These are phyloP conservation scores for Luehdorfia chinensis DNA, from an alignment of 1,140 invertebrate genomes.

Conservation along the genomic window DNA sequence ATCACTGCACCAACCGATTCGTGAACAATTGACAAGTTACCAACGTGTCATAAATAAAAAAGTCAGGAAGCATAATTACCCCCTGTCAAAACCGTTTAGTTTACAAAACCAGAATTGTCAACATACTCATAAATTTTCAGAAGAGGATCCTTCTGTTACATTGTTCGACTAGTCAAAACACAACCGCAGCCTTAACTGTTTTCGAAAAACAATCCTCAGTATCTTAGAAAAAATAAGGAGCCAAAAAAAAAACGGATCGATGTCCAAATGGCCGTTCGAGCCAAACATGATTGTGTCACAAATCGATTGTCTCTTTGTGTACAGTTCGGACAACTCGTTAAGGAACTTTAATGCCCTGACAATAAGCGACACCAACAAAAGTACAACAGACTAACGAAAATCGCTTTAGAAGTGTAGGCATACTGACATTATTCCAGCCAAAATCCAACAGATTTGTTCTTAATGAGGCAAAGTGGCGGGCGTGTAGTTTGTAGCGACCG, in stretches of 20 bases:
- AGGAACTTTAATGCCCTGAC: slow-evolving; percentile 5
- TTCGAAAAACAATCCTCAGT: slow-evolving; percentile 51
- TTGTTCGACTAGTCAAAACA: slow-evolving; percentile 45
- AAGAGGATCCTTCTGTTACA: slow-evolving; percentile 32
- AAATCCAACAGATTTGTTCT: slow-evolving; percentile 26
- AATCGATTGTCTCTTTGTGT: slow-evolving; percentile 49
- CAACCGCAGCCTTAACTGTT: slow-evolving; percentile 40
- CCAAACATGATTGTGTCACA: slow-evolving; percentile 29
- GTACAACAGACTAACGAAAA: slow-evolving; percentile 29
- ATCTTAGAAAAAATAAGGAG: slow-evolving; percentile 42
- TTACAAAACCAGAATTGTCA: slow-evolving; percentile 17
- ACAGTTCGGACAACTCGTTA: slow-evolving; percentile 17
- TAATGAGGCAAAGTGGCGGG: slow-evolving; percentile 51
- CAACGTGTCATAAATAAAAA: not conserved
- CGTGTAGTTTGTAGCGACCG: slow-evolving; percentile 60
- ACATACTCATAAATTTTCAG: slow-evolving; percentile 25
- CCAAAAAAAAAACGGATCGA: slow-evolving; percentile 41
- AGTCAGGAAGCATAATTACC: slow-evolving; percentile 4
- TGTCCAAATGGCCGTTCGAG: slow-evolving; percentile 31
- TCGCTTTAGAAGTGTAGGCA: slow-evolving; percentile 10
- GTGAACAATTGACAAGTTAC: no score
- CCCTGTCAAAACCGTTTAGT: slow-evolving; percentile 5
- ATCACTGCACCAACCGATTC: no score
- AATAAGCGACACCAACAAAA: slow-evolving; percentile 19
- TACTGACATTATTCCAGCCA: slow-evolving; percentile 24